These are phyloP conservation scores for Agrilus planipennis DNA, from an alignment of 1,140 invertebrate genomes.

Conservation along the genomic window DNA sequence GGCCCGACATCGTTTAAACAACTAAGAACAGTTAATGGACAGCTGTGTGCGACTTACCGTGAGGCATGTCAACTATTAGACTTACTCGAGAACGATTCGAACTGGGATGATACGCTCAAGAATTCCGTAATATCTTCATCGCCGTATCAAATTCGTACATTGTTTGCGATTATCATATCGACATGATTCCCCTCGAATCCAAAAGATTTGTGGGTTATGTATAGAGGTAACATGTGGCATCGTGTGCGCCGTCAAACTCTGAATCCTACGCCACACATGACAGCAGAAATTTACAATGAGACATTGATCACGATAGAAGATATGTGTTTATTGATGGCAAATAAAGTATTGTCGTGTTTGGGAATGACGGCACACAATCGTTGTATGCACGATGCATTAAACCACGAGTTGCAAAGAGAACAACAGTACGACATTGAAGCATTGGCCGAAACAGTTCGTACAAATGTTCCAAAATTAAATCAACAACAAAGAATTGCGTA, in stretches of 20 bases:
- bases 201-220: constrained; percentile 25
- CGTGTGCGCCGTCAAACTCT: constrained; percentile 14
- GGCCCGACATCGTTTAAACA: constrained; percentile 28
- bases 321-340: constrained; percentile 22
- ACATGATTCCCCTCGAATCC: constrained; percentile 31
- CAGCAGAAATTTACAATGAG: constrained; percentile 31
- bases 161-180: constrained; percentile 32
- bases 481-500: constrained; percentile 32
- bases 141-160: constrained; percentile 32
- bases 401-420: constrained; percentile 31
- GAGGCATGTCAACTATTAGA: constrained; percentile 1
- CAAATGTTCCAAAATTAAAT: constrained; percentile 26
- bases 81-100: constrained; percentile 17
- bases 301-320: constrained; percentile 32
- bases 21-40: constrained; percentile 27
- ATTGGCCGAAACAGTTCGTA: constrained; percentile 23
- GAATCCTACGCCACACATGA: constrained; percentile 14
- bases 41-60: constrained; percentile 14
- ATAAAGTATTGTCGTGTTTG: constrained; percentile 17
- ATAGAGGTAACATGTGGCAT: constrained; percentile 26
- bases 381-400: constrained; percentile 15
- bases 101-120: constrained; percentile 30
- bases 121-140: constrained; percentile 27
- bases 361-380: constrained; percentile 21
- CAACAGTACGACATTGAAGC: constrained; percentile 22